Base-by-base conservation (phyloP, 1,140 invertebrate genomes). In the Drosophila kepulauana region DNA sequence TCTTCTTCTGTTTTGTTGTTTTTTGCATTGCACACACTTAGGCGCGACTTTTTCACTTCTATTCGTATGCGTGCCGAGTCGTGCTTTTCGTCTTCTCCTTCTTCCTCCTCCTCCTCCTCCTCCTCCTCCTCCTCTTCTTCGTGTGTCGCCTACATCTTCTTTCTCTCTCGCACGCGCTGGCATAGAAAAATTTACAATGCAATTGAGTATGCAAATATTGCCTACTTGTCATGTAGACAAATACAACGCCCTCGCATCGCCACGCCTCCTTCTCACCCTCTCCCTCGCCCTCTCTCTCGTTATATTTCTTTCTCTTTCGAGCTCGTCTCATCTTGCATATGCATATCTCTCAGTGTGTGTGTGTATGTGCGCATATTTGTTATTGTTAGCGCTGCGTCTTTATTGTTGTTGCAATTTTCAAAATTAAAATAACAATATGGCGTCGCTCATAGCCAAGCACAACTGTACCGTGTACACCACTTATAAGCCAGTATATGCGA, bases 181-280 rank as follows among this genome's bases (percentile, higher is more conserved):
- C 84, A 88, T 88, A 89, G 78, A 89, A 89, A 89, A 89, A 89
- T 89, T 89, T 89, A 89, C 85, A 89, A 89, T 89, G 85, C 85
- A 89, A 89, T 89, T 89, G 85, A 89, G 85, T 89, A 89, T 89
- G 85, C 85, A 89, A 89, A 89, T 89, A 89, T 89, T 89, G 85
- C 85, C 85, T 89, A 89, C 85, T 89, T 89, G 84, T 88, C 80
- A 88, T 88, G 84, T 88, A 78, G 81, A 89, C 84, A 84, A 85
- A 81, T 84, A 80, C 78, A 78, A 66, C 64, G 65, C 64, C 58
- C 68, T 28, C 66, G 43, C 61, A 28, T 43, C 43, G 16, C 35
- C 33, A 49, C 30, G 5, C 25, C 63, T 11, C 25, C 46, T 13
- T 30, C 6, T 3, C 66, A 43, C 16, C 2, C 43, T n/a, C 16